Evolutionary conservation across 1,140 invertebrate species (phyloP).

Genomic region (Hyles vespertilio): DNA sequence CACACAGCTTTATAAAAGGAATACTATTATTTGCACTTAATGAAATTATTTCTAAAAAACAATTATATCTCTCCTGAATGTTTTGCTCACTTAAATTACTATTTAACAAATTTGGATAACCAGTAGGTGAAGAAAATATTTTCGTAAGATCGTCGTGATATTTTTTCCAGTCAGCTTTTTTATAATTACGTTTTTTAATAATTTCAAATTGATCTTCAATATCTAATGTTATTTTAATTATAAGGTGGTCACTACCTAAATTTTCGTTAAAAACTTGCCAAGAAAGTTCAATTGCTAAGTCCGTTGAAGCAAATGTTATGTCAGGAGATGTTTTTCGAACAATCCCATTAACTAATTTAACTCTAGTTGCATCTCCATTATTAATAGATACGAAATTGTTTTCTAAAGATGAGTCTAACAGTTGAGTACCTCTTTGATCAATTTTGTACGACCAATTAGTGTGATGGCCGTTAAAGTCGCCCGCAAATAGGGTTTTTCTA

Average conservation of each 20-base stretch:
- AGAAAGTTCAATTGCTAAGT: slow-evolving; percentile 2
- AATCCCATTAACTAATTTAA: background rate
- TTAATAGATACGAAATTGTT: slow-evolving; percentile 5
- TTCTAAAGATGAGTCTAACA: slow-evolving; percentile 4
- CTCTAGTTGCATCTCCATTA: slow-evolving; percentile 4
- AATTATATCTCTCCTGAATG: slow-evolving; percentile 14
- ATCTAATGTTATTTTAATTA: slow-evolving; percentile 2
- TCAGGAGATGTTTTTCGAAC: slow-evolving; percentile 5
- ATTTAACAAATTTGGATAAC: background rate
- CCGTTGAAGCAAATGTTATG: slow-evolving; percentile 5
- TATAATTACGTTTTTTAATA: slow-evolving; percentile 7
- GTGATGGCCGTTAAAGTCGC: slow-evolving; percentile 13
- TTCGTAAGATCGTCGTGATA: slow-evolving; percentile 1
- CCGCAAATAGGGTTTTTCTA: slow-evolving; percentile 5
- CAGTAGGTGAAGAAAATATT: background rate
- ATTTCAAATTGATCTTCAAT: background rate
- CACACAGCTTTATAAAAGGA: slow-evolving; percentile 13
- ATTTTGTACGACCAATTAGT: slow-evolving; percentile 12
- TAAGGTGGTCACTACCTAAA: slow-evolving; percentile 9
- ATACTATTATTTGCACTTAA: slow-evolving; percentile 12
- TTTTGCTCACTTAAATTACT: background rate
- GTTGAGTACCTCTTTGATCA: background rate
- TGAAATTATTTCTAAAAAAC: slow-evolving; percentile 6
- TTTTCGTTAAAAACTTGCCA: slow-evolving; percentile 6
- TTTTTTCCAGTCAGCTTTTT: slow-evolving; percentile 19